Conservation (phyloP, 2,888 invertebrate species). For the Noctua fimbriata region DNA sequence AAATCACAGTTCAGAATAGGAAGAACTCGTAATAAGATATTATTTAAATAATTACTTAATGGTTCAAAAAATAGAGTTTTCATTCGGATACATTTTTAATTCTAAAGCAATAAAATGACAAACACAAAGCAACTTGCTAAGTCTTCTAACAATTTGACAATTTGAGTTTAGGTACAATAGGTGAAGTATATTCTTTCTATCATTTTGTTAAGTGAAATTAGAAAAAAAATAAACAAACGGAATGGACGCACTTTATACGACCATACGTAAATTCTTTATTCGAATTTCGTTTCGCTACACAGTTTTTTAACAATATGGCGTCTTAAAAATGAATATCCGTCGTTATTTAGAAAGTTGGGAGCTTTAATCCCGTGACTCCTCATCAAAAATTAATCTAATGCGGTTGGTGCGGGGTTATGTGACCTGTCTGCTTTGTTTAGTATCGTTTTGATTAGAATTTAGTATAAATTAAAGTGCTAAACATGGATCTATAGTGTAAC, state of each 20-base stretch:
- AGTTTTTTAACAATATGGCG: constrained; percentile 51
- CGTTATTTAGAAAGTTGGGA: constrained; percentile 74
- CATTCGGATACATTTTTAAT: not conserved
- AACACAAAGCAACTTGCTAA: not conserved
- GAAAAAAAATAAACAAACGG: not conserved
- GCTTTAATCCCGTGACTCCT: constrained; percentile 69
- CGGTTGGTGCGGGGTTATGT: constrained; percentile 31
- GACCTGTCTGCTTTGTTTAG: constrained; percentile 26
- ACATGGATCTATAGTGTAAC: not conserved
- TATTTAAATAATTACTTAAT: not conserved
- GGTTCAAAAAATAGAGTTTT: not conserved
- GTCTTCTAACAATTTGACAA: too few relatives aligned
- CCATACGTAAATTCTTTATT: constrained; percentile 32
- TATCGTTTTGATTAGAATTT: constrained; percentile 24
- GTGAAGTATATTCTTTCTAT: not conserved
- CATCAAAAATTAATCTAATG: constrained; percentile 75
- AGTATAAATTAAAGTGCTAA: not conserved
- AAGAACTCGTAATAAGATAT: not conserved
- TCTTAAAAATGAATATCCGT: constrained; percentile 70
- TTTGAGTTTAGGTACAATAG: too few relatives aligned
- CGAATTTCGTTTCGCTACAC: constrained; percentile 38
- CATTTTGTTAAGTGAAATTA: not conserved
- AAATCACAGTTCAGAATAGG: not conserved
- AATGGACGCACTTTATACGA: not conserved
- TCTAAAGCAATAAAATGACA: not conserved